Percentiles rank a stretch among this genome's conserved stretches.
phyloP scores from a whole-genome alignment of 1,140 invertebrate species.

The Drosophila malerkotliana region DNA sequence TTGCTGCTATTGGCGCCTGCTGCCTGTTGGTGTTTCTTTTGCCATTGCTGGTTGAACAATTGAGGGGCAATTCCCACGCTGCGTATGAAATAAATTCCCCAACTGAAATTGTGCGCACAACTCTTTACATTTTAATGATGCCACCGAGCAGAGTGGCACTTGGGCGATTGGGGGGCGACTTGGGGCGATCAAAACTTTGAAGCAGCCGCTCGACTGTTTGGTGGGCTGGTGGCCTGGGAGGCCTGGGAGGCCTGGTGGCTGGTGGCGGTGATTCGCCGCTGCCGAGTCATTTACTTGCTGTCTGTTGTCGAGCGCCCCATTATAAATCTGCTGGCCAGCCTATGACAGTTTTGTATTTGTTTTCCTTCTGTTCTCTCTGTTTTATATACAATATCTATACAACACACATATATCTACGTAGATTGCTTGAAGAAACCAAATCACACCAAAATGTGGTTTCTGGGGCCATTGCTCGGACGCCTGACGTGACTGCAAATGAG shows the following conservation, averaged over 20 bases:
- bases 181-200: too few relatives aligned
- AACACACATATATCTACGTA: background rate
- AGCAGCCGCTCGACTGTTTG: too few relatives aligned
- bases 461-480: slow-evolving; percentile 77
- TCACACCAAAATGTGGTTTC: slow-evolving; percentile 51
- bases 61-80: slow-evolving; percentile 75
- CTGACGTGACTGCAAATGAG: slow-evolving; percentile 77
- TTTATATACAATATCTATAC: slow-evolving; percentile 15
- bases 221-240: too few relatives aligned
- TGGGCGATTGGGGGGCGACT: too few relatives aligned
- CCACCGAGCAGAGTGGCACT: slow-evolving; percentile 32
- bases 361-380: slow-evolving; percentile 37
- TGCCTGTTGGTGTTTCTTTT: slow-evolving; percentile 14
- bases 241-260: too few relatives aligned
- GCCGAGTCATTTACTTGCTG: slow-evolving; percentile 68
- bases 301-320: slow-evolving; percentile 68
- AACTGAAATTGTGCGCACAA: slow-evolving; percentile 62
- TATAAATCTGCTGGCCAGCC: slow-evolving; percentile 74
- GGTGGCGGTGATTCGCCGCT: slow-evolving; percentile 33
- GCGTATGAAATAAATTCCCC: slow-evolving; percentile 76
- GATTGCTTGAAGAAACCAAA: slow-evolving; percentile 36
- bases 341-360: slow-evolving; percentile 70
- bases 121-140: slow-evolving; percentile 81
- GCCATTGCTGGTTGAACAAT: slow-evolving; percentile 51
- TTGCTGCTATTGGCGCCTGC: slow-evolving; percentile 56